These are phyloP conservation scores for Cladopsammia gracilis DNA, from an alignment of 64 coral and sea anemone genomes.

Conservation along the genomic window DNA sequence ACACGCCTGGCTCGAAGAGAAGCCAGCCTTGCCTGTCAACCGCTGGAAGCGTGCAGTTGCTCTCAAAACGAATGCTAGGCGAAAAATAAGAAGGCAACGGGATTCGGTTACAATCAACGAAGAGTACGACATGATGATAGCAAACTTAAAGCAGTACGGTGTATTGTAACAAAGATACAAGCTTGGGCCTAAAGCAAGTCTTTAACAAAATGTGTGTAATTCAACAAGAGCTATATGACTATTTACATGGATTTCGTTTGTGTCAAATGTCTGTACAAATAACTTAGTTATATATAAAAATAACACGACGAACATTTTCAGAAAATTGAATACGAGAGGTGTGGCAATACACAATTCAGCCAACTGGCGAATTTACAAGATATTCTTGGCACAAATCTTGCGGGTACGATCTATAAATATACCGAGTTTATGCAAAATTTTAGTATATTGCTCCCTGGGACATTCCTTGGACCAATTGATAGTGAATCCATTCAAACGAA, in stretches of 20 bases:
- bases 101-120: neutral
- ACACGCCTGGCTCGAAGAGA: neutral
- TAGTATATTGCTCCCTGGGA: too few relatives aligned
- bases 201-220: neutral
- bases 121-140: conserved; percentile 37
- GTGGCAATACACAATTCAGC: neutral
- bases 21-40: neutral
- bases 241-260: neutral
- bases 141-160: conserved; percentile 5
- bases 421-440: too few relatives aligned
- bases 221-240: neutral
- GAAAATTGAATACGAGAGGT: neutral
- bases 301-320: neutral
- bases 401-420: too few relatives aligned
- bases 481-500: neutral
- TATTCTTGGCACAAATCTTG: too few relatives aligned
- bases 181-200: neutral
- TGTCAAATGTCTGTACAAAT: conserved; percentile 22
- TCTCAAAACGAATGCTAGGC: neutral
- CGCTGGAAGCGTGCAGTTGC: neutral
- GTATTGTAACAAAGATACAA: neutral
- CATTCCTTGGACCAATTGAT: neutral
- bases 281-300: conserved; percentile 29
- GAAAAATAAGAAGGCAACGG: neutral
- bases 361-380: too few relatives aligned